Percentiles rank a stretch among this genome's conserved stretches.
Evolutionary conservation across 2,888 invertebrate genomes (phyloP).

Genomic region (Alitta virens): DNA sequence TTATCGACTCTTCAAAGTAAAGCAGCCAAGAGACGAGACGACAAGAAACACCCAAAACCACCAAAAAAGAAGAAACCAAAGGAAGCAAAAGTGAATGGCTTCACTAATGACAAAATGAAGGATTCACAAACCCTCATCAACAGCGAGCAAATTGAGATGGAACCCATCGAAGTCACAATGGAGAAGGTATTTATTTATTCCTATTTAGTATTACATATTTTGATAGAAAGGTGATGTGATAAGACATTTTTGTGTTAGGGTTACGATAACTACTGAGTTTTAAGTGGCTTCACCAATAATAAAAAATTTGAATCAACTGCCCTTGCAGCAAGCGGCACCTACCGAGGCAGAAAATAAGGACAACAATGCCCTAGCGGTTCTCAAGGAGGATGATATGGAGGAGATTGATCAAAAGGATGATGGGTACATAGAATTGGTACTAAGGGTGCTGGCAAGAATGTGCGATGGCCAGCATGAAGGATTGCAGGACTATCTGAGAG

Average conservation of each 20-base stretch:
- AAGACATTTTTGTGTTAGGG: too few relatives aligned
- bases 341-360: conserved; percentile 15
- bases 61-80: conserved; percentile 23
- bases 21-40: conserved; percentile 27
- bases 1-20: conserved; percentile 31
- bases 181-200: too few relatives aligned
- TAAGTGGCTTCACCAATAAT: too few relatives aligned
- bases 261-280: too few relatives aligned
- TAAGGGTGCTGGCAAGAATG: conserved; percentile 56
- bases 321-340: too few relatives aligned
- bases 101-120: conserved; percentile 22
- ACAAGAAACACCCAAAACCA: conserved; percentile 13
- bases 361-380: conserved; percentile 15
- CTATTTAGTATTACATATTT: too few relatives aligned
- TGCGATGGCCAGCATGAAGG: conserved; percentile 56
- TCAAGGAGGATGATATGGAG: conserved; percentile 25
- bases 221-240: too few relatives aligned
- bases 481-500: conserved; percentile 57
- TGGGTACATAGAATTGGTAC: conserved; percentile 56
- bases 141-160: conserved; percentile 34
- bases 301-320: too few relatives aligned
- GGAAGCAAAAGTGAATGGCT: conserved; percentile 26
- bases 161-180: conserved; percentile 33
- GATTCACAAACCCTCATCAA: conserved; percentile 27
- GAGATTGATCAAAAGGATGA: conserved; percentile 46